A percentile compares a stretch with the other conserved stretches of the same genome.
Evolutionary conservation across 2,113 vertebrate species (phyloP).

Genomic region (Cyrtonyx montezumae): DNA sequence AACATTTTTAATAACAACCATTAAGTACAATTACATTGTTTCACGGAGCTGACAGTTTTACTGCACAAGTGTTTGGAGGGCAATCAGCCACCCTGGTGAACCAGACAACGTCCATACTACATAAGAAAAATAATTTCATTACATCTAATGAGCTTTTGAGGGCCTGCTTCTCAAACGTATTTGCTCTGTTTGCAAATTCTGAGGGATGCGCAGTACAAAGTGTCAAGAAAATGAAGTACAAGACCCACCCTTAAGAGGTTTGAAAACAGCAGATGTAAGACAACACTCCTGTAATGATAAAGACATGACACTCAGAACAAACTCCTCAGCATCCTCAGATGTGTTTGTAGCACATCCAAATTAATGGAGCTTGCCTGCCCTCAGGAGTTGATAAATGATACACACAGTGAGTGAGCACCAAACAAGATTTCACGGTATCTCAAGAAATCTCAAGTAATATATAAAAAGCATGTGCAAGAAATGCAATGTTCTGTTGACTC

Average conservation of each 20-base stretch:
- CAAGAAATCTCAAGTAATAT: not conserved
- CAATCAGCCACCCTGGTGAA: not conserved
- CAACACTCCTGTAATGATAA: not conserved
- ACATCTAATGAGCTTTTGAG: not conserved
- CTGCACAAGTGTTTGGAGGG: not conserved
- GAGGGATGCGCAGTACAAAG: rapidly evolving
- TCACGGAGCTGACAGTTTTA: not conserved
- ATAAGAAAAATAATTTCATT: not conserved
- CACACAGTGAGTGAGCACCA: not conserved
- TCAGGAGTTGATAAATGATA: not conserved
- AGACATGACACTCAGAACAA: not conserved
- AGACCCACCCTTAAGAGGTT: not conserved
- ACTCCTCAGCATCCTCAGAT: not conserved
- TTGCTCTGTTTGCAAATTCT: not conserved
- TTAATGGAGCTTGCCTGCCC: not conserved
- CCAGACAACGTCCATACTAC: not conserved
- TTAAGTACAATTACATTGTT: not conserved
- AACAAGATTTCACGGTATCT: not conserved
- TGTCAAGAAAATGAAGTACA: not conserved
- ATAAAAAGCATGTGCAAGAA: not conserved
- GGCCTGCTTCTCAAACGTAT: not conserved
- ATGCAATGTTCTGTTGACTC: not conserved
- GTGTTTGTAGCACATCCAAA: not conserved
- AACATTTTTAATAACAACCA: not conserved
- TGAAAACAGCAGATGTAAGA: not conserved